These are phyloP conservation scores for Triplophysa rosa DNA, from an alignment of 2,113 vertebrate genomes.

Conservation along the genomic window DNA sequence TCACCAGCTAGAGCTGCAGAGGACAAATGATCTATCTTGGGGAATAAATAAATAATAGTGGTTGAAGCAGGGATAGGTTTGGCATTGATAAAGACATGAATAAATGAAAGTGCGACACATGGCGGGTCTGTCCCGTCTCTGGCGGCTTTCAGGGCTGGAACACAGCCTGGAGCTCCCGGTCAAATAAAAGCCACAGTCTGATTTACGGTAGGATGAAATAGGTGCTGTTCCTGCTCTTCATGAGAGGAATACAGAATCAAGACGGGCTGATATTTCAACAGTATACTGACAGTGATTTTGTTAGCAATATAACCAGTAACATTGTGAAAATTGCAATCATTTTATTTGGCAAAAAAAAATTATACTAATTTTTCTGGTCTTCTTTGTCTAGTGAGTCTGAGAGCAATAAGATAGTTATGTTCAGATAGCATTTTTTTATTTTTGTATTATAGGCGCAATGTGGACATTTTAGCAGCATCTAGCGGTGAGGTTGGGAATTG, in stretches of 20 bases:
- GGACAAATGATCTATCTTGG: neutral
- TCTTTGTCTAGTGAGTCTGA: too few species aligned
- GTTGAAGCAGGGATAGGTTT: conserved; percentile 3
- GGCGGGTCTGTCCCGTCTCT: neutral
- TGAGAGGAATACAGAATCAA: conserved; percentile 23
- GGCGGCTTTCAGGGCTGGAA: conserved; percentile 38
- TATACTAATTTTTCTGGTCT: too few species aligned
- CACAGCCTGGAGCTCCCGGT: conserved; percentile 31
- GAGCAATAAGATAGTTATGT: too few species aligned
- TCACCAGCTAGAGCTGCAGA: neutral
- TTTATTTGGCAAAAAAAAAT: too few species aligned
- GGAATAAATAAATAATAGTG: neutral
- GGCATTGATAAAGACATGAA: conserved; percentile 30
- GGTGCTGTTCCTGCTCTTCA: neutral
- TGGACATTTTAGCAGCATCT: too few species aligned
- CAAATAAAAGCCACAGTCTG: conserved; percentile 31
- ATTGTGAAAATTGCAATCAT: too few species aligned
- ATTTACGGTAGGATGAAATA: conserved; percentile 28
- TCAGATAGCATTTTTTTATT: too few species aligned
- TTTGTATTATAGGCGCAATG: too few species aligned
- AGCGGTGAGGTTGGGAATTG: too few species aligned
- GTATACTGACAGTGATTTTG: too few species aligned
- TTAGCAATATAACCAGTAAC: too few species aligned
- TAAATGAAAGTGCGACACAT: conserved; percentile 39
- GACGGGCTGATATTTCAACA: too few species aligned